These are phyloP conservation scores for Liolophura sinensis DNA, from an alignment of 1,140 invertebrate species.

Conservation along the genomic window DNA sequence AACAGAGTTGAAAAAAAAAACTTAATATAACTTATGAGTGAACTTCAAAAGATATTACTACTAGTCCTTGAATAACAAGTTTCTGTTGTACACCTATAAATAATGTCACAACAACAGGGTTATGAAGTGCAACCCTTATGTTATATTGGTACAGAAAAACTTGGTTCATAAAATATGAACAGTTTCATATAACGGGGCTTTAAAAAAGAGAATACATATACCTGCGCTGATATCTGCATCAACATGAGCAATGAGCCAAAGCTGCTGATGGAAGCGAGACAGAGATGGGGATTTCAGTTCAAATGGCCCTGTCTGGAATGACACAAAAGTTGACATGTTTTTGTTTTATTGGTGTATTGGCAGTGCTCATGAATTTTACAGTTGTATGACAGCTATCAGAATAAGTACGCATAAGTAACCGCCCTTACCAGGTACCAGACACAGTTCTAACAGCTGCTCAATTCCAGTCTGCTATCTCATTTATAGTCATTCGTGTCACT, in stretches of 20 bases:
- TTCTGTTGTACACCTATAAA: not conserved
- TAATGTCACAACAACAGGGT: not conserved
- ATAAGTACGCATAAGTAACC: no score
- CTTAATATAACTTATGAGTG: no score
- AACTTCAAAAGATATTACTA: not conserved
- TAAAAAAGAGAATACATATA: constrained; percentile 55
- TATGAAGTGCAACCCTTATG: not conserved
- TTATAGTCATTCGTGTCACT: no score
- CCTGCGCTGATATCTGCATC: constrained; percentile 83
- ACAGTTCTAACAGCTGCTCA: no score
- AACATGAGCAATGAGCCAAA: constrained; percentile 89
- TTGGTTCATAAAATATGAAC: not conserved
- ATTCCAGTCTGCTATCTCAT: no score
- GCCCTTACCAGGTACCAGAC: no score
- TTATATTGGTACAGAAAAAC: not conserved
- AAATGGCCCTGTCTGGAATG: constrained; percentile 75
- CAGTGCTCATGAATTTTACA: no score
- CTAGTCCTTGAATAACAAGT: not conserved
- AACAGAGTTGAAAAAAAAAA: no score
- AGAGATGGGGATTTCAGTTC: constrained; percentile 80
- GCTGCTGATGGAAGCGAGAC: constrained; percentile 87
- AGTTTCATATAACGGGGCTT: not conserved
- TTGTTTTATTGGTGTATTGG: no score
- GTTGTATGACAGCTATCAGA: no score
- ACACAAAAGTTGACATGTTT: constrained; percentile 13